Conservation (phyloP, 2,888 invertebrate genomes). For the Metallyticus violacea region DNA sequence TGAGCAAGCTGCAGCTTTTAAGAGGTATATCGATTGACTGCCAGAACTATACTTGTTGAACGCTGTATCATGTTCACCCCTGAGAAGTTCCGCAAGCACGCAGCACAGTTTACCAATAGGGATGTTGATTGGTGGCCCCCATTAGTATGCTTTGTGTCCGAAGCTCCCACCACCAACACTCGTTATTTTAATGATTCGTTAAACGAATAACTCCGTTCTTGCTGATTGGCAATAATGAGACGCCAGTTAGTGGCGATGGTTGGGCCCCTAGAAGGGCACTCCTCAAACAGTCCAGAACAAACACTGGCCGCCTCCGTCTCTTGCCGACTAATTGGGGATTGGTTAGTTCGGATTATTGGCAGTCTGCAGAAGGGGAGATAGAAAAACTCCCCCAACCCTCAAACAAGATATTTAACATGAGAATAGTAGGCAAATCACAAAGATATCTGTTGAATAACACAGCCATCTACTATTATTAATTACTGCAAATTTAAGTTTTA, state of each 20-base stretch:
- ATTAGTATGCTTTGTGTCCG: neutral
- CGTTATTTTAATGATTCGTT: constrained; percentile 21
- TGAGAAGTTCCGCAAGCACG: neutral
- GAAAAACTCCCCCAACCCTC: neutral
- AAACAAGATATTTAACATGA: neutral
- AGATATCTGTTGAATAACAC: neutral
- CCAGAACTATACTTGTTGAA: neutral
- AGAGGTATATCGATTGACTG: too few species aligned
- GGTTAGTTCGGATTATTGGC: neutral
- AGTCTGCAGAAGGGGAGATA: neutral
- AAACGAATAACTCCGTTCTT: constrained; percentile 10
- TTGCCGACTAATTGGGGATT: neutral
- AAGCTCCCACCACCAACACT: neutral
- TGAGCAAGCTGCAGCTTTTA: too few species aligned
- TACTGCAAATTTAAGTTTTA: neutral
- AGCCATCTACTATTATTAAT: neutral
- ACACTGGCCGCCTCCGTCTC: neutral
- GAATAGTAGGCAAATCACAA: neutral
- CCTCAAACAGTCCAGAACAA: neutral
- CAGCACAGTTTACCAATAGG: neutral
- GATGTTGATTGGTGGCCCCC: constrained; percentile 12
- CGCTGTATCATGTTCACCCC: neutral
- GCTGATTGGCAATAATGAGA: constrained; percentile 14
- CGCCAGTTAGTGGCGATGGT: neutral
- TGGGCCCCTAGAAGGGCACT: neutral